These are phyloP conservation scores for Colletes latitarsis DNA, from an alignment of 1,140 invertebrate genomes.

Conservation along the genomic window DNA sequence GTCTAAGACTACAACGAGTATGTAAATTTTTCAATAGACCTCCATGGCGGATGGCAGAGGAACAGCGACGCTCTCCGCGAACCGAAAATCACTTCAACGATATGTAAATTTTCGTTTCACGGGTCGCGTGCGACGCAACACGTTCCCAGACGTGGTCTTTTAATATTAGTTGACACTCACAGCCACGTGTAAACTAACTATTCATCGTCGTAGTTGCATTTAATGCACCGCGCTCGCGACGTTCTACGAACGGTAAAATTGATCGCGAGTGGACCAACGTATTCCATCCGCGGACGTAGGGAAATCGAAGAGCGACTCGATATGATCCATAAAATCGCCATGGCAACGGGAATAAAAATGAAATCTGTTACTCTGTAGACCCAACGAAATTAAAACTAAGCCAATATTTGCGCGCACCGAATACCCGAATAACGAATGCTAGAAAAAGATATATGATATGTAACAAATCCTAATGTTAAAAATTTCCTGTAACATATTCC, in stretches of 20 bases:
- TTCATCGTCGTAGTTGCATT: slow-evolving; percentile 26
- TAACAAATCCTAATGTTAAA: no score
- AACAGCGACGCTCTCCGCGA: neutral
- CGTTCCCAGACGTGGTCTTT: neutral
- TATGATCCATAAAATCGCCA: neutral
- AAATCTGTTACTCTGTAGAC: neutral
- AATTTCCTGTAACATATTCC: no score
- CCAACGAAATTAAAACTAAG: slow-evolving; percentile 21
- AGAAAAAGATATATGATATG: no score
- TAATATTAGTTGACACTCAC: slow-evolving; percentile 26
- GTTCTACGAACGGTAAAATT: neutral
- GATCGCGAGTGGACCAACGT: slow-evolving; percentile 1
- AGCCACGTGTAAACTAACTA: slow-evolving; percentile 30
- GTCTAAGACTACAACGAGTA: no score
- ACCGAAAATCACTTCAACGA: slow-evolving; percentile 10
- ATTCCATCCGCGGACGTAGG: neutral
- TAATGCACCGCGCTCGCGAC: neutral
- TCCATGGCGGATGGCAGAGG: no score
- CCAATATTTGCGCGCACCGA: neutral
- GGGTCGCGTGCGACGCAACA: neutral
- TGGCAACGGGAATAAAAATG: slow-evolving; percentile 10
- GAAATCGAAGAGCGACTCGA: neutral
- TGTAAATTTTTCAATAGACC: no score
- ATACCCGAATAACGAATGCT: neutral
- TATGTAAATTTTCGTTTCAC: slow-evolving; percentile 33